Evolutionary conservation across 2,888 invertebrate genomes (phyloP).

Genomic region (Tetrapedia diversipes): DNA sequence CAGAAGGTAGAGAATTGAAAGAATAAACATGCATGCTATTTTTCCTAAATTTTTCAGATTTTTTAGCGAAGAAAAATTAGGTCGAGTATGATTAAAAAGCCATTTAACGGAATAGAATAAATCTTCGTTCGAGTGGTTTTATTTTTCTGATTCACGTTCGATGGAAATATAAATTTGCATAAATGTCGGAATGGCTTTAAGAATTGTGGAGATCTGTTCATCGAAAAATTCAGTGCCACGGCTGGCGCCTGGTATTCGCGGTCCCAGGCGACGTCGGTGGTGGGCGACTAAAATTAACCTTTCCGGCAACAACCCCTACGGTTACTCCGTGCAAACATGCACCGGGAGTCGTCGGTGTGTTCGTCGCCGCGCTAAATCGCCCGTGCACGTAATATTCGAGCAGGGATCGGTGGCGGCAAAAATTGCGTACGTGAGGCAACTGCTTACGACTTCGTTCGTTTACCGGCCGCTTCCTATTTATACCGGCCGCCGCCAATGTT

Average conservation of each 20-base stretch:
- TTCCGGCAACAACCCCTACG: conserved; percentile 40
- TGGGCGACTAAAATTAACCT: conserved; percentile 51
- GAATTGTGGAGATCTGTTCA: conserved; percentile 10
- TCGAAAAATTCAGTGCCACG: neutral
- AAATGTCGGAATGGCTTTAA: neutral
- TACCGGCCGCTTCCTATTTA: conserved; percentile 71
- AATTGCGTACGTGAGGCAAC: conserved; percentile 77
- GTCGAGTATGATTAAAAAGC: no score
- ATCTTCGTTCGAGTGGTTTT: no score
- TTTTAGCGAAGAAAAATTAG: no score
- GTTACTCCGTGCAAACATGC: conserved; percentile 25
- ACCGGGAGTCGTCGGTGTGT: conserved; percentile 16
- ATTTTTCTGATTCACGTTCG: no score
- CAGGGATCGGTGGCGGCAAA: conserved; percentile 53
- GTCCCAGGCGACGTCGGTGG: conserved; percentile 3
- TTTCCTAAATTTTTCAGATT: no score
- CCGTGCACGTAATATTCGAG: conserved; percentile 50
- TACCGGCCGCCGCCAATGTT: conserved; percentile 61
- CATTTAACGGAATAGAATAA: no score
- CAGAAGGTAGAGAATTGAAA: no score
- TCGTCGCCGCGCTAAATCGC: conserved; percentile 39
- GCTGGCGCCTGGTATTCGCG: conserved; percentile 15
- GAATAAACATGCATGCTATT: no score
- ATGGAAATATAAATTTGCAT: no score
- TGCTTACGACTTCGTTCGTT: conserved; percentile 68